Conservation (phyloP, 2,888 invertebrate genomes). For the Lepidocyrtinus sp. region DNA sequence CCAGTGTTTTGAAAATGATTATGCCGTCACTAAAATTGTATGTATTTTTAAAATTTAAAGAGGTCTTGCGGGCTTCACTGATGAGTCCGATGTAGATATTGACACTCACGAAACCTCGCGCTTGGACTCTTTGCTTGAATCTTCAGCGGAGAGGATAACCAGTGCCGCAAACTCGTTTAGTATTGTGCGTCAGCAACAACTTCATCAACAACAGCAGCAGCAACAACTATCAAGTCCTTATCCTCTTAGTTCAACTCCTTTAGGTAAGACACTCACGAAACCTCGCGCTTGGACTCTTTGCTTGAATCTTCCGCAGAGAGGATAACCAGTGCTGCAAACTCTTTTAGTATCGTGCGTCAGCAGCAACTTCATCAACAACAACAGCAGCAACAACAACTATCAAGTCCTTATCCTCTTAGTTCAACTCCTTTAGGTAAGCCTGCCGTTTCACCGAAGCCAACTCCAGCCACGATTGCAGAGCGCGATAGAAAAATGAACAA, state of each 20-base stretch:
- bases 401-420: slow-evolving; percentile 39
- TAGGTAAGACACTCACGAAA: slow-evolving; percentile 64
- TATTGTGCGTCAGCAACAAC: slow-evolving; percentile 67
- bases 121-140: slow-evolving; percentile 67
- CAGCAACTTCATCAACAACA: slow-evolving; percentile 60
- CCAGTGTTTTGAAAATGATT: no score
- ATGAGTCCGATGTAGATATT: slow-evolving; percentile 67
- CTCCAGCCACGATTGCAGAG: slow-evolving; percentile 55
- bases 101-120: slow-evolving; percentile 67
- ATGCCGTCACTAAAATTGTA: no score
- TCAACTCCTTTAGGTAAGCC: slow-evolving; percentile 66
- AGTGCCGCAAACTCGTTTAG: slow-evolving; percentile 68
- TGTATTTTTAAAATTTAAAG: no score
- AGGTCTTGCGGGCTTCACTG: slow-evolving; percentile 72
- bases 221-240: slow-evolving; percentile 29
- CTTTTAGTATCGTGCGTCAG: slow-evolving; percentile 68
- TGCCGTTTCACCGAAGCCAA: slow-evolving; percentile 67
- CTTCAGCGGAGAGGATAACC: slow-evolving; percentile 68
- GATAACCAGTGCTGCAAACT: slow-evolving; percentile 67
- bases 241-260: slow-evolving; percentile 61
- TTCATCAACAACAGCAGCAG: slow-evolving; percentile 56
- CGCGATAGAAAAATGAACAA: slow-evolving; percentile 67
- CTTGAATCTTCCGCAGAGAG: slow-evolving; percentile 68
- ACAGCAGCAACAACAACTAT: slow-evolving; percentile 34
- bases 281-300: slow-evolving; percentile 67